Base-by-base conservation (phyloP, 1,140 invertebrate genomes). In the Limonius californicus region DNA sequence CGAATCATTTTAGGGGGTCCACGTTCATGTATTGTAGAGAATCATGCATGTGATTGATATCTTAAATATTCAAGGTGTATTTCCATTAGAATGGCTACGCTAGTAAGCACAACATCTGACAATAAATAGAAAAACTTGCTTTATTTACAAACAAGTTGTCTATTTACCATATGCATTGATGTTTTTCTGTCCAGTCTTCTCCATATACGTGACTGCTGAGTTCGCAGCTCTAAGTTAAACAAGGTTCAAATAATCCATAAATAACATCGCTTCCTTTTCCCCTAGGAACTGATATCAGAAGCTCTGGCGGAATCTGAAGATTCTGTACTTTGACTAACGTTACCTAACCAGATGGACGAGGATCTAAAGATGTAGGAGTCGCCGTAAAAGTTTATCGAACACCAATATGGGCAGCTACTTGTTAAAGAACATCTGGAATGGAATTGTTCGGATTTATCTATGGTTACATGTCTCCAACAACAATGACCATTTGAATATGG, bases 221-320 rank as follows among this genome's bases (percentile, higher is more conserved):
- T 56, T 43, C 54, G 58, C 61, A 14, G 45, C 39, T 61, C 21
- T 64, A 55, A 62, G 45, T 62, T 59, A 58, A 43, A 45, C 62
- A 57, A 55, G 59, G 65, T 64, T 67, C 65, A 59, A 63, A 64
- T 64, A 59, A 56, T 61, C 45, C 62, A 67, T 67, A 67, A 67
- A 67, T 62, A 58, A 57, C 54, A 20, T 39, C 56, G 54, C 63
- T 64, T 64, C 57, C 64, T 65, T 65, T 39, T 50, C 54, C 32
- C 58, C 53, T 30, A 39, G 35, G 35, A 39, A 39, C n/a, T 39
- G 35, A 39, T 39, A 39, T 39, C 35, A 14, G 3, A 39, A 27
- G 9, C 7, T 39, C 35, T 39, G 35, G n/a, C 35, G 35, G 35
- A 39, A 39, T 39, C 35, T 39, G 19, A 50, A 2, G 45, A 23